These are phyloP conservation scores for Zelleria hepariella DNA, from an alignment of 2,888 invertebrate species.

Conservation along the genomic window DNA sequence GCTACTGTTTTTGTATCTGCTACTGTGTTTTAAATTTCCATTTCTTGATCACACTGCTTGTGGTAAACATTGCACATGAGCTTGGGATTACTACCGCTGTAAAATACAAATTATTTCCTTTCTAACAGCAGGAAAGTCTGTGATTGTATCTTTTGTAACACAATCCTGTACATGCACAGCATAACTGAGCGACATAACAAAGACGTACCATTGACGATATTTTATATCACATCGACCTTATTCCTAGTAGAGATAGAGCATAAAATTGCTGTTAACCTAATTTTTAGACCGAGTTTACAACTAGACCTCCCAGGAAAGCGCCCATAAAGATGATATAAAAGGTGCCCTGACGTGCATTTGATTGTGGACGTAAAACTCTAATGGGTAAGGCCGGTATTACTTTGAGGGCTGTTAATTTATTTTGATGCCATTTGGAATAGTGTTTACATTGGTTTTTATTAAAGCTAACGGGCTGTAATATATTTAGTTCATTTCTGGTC, in stretches of 20 bases:
- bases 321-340: background rate
- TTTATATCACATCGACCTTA: background rate
- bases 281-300: background rate
- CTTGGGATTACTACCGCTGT: too few species aligned
- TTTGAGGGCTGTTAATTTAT: background rate
- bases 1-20: too few species aligned
- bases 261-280: background rate
- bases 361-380: background rate
- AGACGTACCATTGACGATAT: background rate
- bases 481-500: background rate
- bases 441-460: background rate
- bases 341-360: background rate
- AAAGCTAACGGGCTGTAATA: background rate
- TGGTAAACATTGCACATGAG: too few species aligned
- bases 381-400: background rate
- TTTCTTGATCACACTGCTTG: too few species aligned
- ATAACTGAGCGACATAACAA: background rate
- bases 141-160: background rate
- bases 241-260: background rate
- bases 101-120: too few species aligned
- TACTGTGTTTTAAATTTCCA: too few species aligned
- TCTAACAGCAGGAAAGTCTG: background rate
- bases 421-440: background rate
- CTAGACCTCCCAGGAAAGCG: background rate
- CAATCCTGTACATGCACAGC: background rate